Percentiles rank a stretch among this genome's conserved stretches.
Conservation (phyloP, 2,888 invertebrate genomes). For the Lasioglossum leucozonium region DNA sequence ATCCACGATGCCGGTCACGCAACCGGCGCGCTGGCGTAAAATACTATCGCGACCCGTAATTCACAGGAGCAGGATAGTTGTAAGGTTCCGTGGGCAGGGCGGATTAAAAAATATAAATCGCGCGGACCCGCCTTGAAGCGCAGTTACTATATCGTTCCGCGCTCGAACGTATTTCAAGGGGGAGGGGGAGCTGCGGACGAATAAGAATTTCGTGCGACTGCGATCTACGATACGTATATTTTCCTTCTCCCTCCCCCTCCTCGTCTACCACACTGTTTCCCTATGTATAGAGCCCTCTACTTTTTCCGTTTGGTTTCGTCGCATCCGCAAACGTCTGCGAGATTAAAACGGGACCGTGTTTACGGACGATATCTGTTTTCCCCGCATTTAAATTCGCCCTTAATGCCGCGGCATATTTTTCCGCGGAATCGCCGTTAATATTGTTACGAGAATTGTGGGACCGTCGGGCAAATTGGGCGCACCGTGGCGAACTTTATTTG, state of each 20-base stretch:
- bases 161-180: constrained; percentile 38
- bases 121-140: constrained; percentile 19
- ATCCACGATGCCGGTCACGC: constrained; percentile 54
- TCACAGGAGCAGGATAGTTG: constrained; percentile 54
- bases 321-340: constrained; percentile 17
- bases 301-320: background rate
- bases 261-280: background rate
- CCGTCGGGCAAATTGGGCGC: background rate
- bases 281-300: background rate
- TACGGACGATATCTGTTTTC: constrained; percentile 26
- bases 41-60: constrained; percentile 52
- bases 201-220: constrained; percentile 47
- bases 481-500: background rate
- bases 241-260: background rate
- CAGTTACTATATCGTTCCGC: constrained; percentile 16
- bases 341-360: constrained; percentile 50
- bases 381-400: constrained; percentile 36
- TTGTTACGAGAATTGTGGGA: background rate
- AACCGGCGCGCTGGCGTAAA: constrained; percentile 29
- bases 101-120: constrained; percentile 62
- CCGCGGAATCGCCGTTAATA: constrained; percentile 25
- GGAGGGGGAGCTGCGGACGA: constrained; percentile 22
- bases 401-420: constrained; percentile 12
- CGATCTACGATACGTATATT: constrained; percentile 14
- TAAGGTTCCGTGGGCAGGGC: constrained; percentile 43